Evolutionary conservation across 2,888 invertebrate genomes (phyloP), one percentile per base, ranked within the genome.

Genomic region (Synergus itoensis): DNA sequence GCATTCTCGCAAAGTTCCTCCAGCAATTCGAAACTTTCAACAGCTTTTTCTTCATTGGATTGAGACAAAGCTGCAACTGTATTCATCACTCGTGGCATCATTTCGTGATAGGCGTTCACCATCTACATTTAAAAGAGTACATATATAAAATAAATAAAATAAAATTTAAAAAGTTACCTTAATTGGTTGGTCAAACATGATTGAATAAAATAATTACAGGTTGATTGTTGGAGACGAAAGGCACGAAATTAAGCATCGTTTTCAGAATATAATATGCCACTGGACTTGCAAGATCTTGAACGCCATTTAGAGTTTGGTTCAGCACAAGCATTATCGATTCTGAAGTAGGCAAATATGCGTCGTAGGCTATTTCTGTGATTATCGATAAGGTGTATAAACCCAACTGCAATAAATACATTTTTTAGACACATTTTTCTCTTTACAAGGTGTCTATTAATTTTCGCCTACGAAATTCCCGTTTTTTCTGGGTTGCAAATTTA

Each of bases 311-410:
- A 77, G 93, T 94, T 82, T 93, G 92, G 18, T 92, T 92, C 86
- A 95, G 93, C 45, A 94, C 90, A 45, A 93, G 89, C 60, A 93
- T 93, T 4, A 94, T 92, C 0, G 95, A 93, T 78, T 94, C 93
- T 78, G 95, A 93, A 89, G 96, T 95, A n/a, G 94, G 93, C 73
- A 95, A 93, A 88, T 96, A 95, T 82, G 95, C 95, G 84, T 95
- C 95, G 57, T 95, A 94, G 8, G 96, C 95, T 16, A 95, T 93
- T 88, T 96, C 95, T 9, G 96, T 94, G 87, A 97, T 94, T 75
- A 94, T 94, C 73, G 95, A 94, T 86, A 96, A 92, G 21, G 95
- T 94, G 86, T 94, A 95, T 93, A 95, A 94, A 45, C 95, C 96
- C 85, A 95, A 89, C 95, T 95, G 89, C 79, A 93, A 92, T 64